These are phyloP conservation scores for Dipus sagitta DNA, from an alignment of 2,797 vertebrate species.

Conservation along the genomic window DNA sequence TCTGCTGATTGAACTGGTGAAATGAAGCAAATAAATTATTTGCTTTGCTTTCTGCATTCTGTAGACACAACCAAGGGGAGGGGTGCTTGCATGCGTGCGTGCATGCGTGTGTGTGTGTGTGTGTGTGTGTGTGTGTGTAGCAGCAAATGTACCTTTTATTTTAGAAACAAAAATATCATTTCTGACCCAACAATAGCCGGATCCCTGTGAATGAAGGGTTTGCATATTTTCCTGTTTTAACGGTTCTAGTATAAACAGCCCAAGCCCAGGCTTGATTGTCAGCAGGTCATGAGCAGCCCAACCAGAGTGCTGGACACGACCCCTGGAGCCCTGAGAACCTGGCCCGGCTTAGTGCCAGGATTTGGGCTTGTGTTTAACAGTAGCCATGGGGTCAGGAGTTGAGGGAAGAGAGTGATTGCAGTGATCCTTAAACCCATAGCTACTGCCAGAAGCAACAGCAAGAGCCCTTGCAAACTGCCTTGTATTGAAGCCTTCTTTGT, in stretches of 20 bases:
- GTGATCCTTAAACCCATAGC: slow-evolving; percentile 57
- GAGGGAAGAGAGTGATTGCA: slow-evolving; percentile 76
- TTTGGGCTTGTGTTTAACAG: slow-evolving; percentile 86
- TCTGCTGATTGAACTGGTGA: slow-evolving; percentile 17
- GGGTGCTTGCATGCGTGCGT: neutral
- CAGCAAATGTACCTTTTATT: slow-evolving; percentile 87
- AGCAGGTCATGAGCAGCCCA: slow-evolving; percentile 89
- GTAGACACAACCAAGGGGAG: neutral
- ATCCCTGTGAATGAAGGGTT: slow-evolving; percentile 94
- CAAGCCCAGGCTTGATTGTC: slow-evolving; percentile 92
- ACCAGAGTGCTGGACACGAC: slow-evolving; percentile 90
- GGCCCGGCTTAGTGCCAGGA: slow-evolving; percentile 89
- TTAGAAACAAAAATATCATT: slow-evolving; percentile 89
- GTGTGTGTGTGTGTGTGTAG: slow-evolving; percentile 70
- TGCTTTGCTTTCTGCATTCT: slow-evolving; percentile 53
- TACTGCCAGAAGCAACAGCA: slow-evolving; percentile 51
- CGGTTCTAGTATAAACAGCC: slow-evolving; percentile 93
- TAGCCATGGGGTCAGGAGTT: slow-evolving; percentile 82
- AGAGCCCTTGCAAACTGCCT: neutral
- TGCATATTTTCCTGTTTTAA: slow-evolving; percentile 96
- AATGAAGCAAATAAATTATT: neutral
- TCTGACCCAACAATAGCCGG: slow-evolving; percentile 95
- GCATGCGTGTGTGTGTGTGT: neutral
- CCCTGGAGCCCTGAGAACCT: slow-evolving; percentile 90
- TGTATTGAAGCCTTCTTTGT: slow-evolving; percentile 2